Base-by-base conservation (phyloP, 2,797 vertebrate species). In the Notolepis coatsorum region DNA sequence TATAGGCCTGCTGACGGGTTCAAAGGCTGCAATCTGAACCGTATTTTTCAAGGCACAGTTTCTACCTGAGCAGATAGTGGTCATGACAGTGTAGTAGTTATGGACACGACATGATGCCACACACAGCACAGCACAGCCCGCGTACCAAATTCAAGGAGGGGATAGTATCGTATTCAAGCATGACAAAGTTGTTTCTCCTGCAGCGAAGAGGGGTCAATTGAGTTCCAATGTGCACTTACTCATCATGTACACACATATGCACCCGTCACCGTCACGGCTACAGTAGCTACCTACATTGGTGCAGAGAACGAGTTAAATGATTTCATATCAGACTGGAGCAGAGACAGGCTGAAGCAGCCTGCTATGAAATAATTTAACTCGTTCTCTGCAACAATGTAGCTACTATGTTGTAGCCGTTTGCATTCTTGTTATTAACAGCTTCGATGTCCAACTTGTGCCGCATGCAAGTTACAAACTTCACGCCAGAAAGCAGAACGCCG, bases 381-480 rank as follows among this genome's bases (percentile, higher is more conserved):
- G 81, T 92, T 77, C 77, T 79, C 59, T 45, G 79, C 92, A 85
- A 88, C 90, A 84, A 75, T 88, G 79, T 76, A 48, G 84, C 89
- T 83, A 83, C n/a, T n/a, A n/a, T n/a, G n/a, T 81, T 84, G 85
- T 89, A 73, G 79, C 81, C 74, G 57, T 75, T n/a, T 63, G 83
- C 68, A 82, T 90, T 91, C 84, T 87, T 87, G n/a, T n/a, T n/a
- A n/a, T 66, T 71, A 58, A 79, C 71, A 60, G 79, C 77, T 87
- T 79, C 75, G 61, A 82, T 79, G 71, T 79, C 79, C 73, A 86
- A 84, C 83, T 81, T 87, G 72, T 65, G 82, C 78, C 72, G 71
- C 82, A 73, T 75, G 60, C 84, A 91, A 92, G 90, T 93, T 92
- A 24, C 78, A 84, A 93, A 93, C 89, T 93, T 89, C 75, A 61